Conservation (phyloP, 2,113 vertebrate species). For the Pachypanchax playfairii region DNA sequence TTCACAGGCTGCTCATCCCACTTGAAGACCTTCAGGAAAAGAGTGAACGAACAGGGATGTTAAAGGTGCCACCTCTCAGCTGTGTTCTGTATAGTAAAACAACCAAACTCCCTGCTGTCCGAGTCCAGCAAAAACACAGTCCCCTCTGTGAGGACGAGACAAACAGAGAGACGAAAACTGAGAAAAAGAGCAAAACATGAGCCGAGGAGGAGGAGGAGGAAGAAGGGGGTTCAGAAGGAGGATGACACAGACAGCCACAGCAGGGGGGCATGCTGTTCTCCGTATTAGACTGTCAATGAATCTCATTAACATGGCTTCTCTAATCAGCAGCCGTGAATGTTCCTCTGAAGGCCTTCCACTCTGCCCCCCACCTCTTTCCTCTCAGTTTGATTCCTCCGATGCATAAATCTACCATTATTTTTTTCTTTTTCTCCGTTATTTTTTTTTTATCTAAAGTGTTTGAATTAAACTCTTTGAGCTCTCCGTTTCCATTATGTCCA, state of each 20-base stretch:
- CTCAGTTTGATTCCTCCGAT: conserved; percentile 60
- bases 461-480: conserved; percentile 41
- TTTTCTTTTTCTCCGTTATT: conserved; percentile 4
- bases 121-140: conserved; percentile 40
- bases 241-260: conserved; percentile 63
- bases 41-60: conserved; percentile 5
- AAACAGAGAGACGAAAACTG: conserved; percentile 12
- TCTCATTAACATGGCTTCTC: conserved; percentile 74
- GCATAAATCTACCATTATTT: conserved; percentile 53
- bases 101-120: conserved; percentile 29
- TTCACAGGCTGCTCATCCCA: conserved; percentile 13
- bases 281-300: conserved; percentile 71
- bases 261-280: conserved; percentile 62
- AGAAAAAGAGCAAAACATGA: conserved; percentile 40
- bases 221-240: conserved; percentile 2
- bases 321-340: conserved; percentile 76
- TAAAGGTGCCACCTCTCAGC: conserved; percentile 32
- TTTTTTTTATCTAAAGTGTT: conserved; percentile 11
- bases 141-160: conserved; percentile 27
- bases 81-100: conserved; percentile 27
- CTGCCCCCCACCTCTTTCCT: conserved; percentile 47
- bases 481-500: conserved; percentile 25
- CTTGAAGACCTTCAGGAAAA: conserved; percentile 18
- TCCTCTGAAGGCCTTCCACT: conserved; percentile 64
- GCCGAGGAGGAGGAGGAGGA: neutral